Percentiles rank a stretch among this genome's conserved stretches.
Evolutionary conservation across 1,140 invertebrate genomes (phyloP).

Genomic region (Meloidogyne exigua): DNA sequence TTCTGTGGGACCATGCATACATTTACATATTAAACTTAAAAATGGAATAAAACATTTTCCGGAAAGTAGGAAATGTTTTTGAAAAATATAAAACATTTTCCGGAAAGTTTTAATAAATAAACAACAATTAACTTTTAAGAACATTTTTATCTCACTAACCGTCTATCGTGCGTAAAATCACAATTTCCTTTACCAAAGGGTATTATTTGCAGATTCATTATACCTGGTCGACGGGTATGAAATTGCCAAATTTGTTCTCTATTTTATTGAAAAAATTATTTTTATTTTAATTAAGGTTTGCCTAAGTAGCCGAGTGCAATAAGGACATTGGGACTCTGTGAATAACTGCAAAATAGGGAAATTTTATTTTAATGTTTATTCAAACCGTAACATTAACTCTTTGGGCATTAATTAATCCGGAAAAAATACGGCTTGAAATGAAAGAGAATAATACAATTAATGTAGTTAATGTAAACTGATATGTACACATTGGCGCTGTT

Average conservation of each 20-base stretch:
- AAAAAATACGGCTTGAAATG: background rate
- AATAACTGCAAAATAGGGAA: slow-evolving; percentile 26
- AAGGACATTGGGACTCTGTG: slow-evolving; percentile 56
- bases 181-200: slow-evolving; percentile 55
- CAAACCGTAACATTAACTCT: slow-evolving; percentile 40
- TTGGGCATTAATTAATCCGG: slow-evolving; percentile 15
- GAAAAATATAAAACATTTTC: too few species aligned
- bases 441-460: background rate
- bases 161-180: slow-evolving; percentile 48
- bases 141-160: background rate
- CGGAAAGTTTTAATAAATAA: too few species aligned
- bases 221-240: slow-evolving; percentile 47
- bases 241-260: slow-evolving; percentile 54
- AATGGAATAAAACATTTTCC: too few species aligned
- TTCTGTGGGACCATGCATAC: slow-evolving; percentile 55
- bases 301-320: slow-evolving; percentile 46
- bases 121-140: too few species aligned
- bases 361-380: background rate
- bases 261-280: background rate
- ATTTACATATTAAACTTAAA: slow-evolving; percentile 37
- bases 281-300: background rate
- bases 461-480: background rate
- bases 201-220: slow-evolving; percentile 55
- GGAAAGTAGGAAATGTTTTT: too few species aligned
- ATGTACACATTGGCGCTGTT: background rate